Evolutionary conservation across 2,797 vertebrate genomes (phyloP).

Genomic region (Macropodus opercularis): DNA sequence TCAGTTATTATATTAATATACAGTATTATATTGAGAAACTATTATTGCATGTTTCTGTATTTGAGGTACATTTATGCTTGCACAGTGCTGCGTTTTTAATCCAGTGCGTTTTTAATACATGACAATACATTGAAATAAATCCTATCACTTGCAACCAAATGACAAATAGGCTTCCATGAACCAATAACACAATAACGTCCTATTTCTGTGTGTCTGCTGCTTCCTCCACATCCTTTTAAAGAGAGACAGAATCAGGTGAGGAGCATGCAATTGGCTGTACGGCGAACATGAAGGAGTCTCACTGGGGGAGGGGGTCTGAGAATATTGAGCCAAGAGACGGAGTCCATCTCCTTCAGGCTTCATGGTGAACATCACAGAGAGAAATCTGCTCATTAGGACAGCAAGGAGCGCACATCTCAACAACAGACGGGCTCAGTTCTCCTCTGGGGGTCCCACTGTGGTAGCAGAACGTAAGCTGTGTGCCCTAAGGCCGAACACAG

Average conservation of each 20-base stretch:
- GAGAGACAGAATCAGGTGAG: constrained; percentile 53
- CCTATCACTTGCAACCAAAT: not conserved
- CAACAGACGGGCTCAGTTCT: constrained; percentile 57
- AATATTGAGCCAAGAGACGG: constrained; percentile 48
- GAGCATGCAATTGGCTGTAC: constrained; percentile 18
- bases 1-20: too few species aligned
- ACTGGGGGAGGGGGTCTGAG: constrained; percentile 21
- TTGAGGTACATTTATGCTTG: not conserved
- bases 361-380: constrained; percentile 40
- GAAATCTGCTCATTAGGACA: constrained; percentile 69
- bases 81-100: not conserved
- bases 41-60: not conserved
- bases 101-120: not conserved
- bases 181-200: not conserved
- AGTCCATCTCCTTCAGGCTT: constrained; percentile 51
- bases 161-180: not conserved
- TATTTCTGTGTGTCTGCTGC: constrained; percentile 17
- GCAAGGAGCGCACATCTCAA: constrained; percentile 71
- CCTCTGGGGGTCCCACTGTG: constrained; percentile 32
- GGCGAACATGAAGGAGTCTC: constrained; percentile 32
- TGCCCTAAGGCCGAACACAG: constrained; percentile 9
- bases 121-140: too few species aligned
- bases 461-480: constrained; percentile 34
- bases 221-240: constrained; percentile 20
- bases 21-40: not conserved